Evolutionary conservation across 1,140 invertebrate genomes (phyloP).

Genomic region (Gryon sp.): DNA sequence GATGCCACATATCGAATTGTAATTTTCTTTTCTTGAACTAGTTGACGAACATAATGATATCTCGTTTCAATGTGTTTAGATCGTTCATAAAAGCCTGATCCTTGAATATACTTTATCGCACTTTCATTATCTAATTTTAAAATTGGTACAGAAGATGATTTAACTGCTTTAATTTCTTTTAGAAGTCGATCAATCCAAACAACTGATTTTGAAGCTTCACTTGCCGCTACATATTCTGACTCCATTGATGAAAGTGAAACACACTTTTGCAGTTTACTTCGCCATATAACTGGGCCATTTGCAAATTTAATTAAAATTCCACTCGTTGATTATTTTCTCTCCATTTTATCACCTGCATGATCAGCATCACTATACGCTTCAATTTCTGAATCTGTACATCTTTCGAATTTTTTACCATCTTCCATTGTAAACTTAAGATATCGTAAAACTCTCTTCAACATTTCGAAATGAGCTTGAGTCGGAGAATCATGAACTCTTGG

Average conservation of each 20-base stretch:
- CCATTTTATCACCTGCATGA: conserved; percentile 22
- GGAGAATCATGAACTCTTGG: conserved; percentile 4
- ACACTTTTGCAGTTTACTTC: conserved; percentile 64
- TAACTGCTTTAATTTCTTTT: background rate
- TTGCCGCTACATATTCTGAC: conserved; percentile 76
- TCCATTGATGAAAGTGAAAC: conserved; percentile 68
- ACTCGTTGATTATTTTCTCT: conserved; percentile 21
- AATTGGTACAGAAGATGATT: too few relatives aligned
- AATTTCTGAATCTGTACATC: background rate
- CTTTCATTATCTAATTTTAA: conserved; percentile 60
- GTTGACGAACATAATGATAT: conserved; percentile 54
- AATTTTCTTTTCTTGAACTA: conserved; percentile 32
- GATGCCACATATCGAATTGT: conserved; percentile 45
- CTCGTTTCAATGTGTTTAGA: conserved; percentile 66
- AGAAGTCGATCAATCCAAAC: conserved; percentile 67
- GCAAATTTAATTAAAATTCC: conserved; percentile 26
- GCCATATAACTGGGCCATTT: conserved; percentile 63
- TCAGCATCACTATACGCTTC: conserved; percentile 46
- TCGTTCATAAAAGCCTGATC: conserved; percentile 44
- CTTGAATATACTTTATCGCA: conserved; percentile 59
- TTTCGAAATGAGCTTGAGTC: conserved; percentile 1
- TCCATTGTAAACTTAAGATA: conserved; percentile 6
- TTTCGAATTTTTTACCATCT: conserved; percentile 2
- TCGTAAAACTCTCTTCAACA: conserved; percentile 15
- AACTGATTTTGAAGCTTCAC: conserved; percentile 71